These are phyloP conservation scores for Phragmatobia fuliginosa DNA, from an alignment of 2,888 invertebrate species.

Conservation along the genomic window DNA sequence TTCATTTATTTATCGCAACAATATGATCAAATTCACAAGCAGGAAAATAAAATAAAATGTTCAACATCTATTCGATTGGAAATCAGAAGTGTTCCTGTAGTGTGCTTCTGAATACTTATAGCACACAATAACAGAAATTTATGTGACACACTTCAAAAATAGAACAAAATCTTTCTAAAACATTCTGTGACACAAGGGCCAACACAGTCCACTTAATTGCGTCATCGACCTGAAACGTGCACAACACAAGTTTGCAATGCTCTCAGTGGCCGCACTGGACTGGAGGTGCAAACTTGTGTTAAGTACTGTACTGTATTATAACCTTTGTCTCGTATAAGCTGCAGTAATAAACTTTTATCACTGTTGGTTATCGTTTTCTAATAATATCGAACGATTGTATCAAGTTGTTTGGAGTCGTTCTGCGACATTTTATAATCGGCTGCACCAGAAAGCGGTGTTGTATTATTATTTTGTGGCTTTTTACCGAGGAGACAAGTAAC, in stretches of 20 bases:
- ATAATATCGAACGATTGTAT: too few species aligned
- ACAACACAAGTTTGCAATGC: constrained; percentile 40
- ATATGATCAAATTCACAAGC: background rate
- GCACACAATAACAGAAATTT: background rate
- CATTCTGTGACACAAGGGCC: background rate
- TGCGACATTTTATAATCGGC: too few species aligned
- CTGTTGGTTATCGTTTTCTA: too few species aligned
- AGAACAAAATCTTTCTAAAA: constrained; percentile 10
- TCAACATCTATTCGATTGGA: background rate
- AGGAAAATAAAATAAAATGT: background rate
- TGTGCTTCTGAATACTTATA: background rate
- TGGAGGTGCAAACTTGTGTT: constrained; percentile 35
- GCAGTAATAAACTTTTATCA: too few species aligned
- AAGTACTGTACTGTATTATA: constrained; percentile 30
- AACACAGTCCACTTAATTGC: constrained; percentile 25
- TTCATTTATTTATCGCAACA: background rate
- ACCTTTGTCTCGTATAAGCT: constrained; percentile 12
- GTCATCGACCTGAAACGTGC: constrained; percentile 35
- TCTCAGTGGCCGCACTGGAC: constrained; percentile 28
- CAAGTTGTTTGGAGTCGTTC: too few species aligned
- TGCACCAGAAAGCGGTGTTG: too few species aligned
- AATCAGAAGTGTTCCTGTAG: background rate
- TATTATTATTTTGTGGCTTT: too few species aligned
- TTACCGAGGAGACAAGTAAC: too few species aligned
- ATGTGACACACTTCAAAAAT: background rate